Evolutionary conservation across 2,888 invertebrate species (phyloP).

Genomic region (Drosophila recens): DNA sequence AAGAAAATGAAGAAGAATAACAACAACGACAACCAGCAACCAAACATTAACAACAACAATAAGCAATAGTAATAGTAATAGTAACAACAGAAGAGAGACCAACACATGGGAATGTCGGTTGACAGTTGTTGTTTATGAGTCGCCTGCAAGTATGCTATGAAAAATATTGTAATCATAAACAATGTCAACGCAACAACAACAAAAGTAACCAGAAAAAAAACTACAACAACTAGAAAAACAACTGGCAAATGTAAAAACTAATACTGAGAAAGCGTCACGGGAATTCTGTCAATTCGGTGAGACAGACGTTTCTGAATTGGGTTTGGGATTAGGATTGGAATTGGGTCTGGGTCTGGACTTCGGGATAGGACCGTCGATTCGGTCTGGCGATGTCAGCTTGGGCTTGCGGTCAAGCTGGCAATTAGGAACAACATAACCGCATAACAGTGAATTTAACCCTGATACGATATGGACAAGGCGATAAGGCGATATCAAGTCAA

Average conservation of each 20-base stretch:
- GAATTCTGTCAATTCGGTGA: slow-evolving; percentile 23
- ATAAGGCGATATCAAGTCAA: too few relatives aligned
- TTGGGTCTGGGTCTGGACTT: slow-evolving; percentile 1
- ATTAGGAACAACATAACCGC: too few relatives aligned
- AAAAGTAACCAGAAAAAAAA: not conserved
- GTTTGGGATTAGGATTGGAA: not conserved
- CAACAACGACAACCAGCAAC: slow-evolving; percentile 29
- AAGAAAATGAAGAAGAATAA: slow-evolving; percentile 4
- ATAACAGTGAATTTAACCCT: too few relatives aligned
- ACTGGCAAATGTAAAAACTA: slow-evolving; percentile 5
- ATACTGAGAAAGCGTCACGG: slow-evolving; percentile 5
- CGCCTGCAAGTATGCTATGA: slow-evolving; percentile 63
- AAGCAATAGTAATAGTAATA: slow-evolving; percentile 3
- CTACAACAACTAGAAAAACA: not conserved
- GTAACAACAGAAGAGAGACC: not conserved
- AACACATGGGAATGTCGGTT: slow-evolving; percentile 42
- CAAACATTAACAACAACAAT: slow-evolving; percentile 17
- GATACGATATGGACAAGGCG: too few relatives aligned
- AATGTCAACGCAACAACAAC: slow-evolving; percentile 15
- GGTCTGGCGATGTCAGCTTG: not conserved
- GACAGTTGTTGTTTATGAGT: slow-evolving; percentile 39
- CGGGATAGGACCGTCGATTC: not conserved
- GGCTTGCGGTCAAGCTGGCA: too few relatives aligned
- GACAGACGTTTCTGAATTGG: slow-evolving; percentile 5
- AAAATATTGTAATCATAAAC: slow-evolving; percentile 63